A percentile compares a stretch with the other conserved stretches of the same genome.
These are phyloP conservation scores for Glandiceps talaboti DNA, from an alignment of 53 echinoderm and acorn worm species.

Conservation along the genomic window DNA sequence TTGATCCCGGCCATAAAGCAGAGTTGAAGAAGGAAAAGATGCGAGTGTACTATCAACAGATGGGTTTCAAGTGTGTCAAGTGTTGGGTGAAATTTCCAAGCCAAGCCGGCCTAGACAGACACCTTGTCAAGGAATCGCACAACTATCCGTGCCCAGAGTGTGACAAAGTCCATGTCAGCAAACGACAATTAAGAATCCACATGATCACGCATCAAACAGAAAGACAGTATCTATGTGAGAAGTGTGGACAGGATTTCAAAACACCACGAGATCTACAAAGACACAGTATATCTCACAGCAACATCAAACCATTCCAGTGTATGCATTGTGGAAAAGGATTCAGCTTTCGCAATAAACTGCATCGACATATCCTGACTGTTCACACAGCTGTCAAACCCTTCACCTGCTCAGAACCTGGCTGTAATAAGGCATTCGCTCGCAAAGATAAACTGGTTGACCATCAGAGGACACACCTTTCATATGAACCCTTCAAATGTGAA, in stretches of 20 bases:
- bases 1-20: conserved; percentile 37
- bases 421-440: conserved; percentile 68
- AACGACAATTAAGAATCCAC: conserved; percentile 75
- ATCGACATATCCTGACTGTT: conserved; percentile 64
- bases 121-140: conserved; percentile 48
- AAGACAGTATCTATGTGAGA: conserved; percentile 63
- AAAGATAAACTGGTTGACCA: conserved; percentile 88
- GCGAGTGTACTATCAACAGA: conserved; percentile 64
- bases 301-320: conserved; percentile 56
- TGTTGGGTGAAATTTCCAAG: conserved; percentile 89
- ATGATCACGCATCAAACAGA: conserved; percentile 48
- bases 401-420: conserved; percentile 38
- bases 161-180: conserved; percentile 60
- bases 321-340: conserved; percentile 62
- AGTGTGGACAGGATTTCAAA: conserved; percentile 72
- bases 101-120: conserved; percentile 45
- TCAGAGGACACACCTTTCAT: conserved; percentile 48
- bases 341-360: conserved; percentile 65
- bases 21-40: conserved; percentile 56
- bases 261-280: conserved; percentile 68
- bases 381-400: conserved; percentile 57
- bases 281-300: conserved; percentile 59
- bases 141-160: conserved; percentile 51
- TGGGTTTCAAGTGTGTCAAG: conserved; percentile 65
- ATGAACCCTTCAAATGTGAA: conserved; percentile 43